A percentile compares a stretch with the other conserved stretches of the same genome.
Evolutionary conservation across 2,888 invertebrate genomes (phyloP).

Genomic region (Fragum fragum): DNA sequence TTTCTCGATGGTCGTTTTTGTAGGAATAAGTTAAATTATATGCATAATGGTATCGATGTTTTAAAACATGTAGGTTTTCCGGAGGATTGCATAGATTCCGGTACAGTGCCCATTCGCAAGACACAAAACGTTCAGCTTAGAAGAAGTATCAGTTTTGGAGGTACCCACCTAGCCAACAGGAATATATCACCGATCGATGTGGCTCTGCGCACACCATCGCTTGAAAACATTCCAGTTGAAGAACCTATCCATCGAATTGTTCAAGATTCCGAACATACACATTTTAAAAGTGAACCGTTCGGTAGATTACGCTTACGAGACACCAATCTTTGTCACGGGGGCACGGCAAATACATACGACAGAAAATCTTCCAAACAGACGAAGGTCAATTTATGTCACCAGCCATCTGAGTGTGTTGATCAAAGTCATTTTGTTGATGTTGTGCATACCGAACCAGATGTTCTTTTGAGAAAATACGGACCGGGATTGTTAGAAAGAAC

Average conservation of each 20-base stretch:
- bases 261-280: not conserved
- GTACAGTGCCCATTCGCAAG: not conserved
- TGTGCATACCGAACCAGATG: not conserved
- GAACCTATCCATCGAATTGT: not conserved
- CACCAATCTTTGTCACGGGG: not conserved
- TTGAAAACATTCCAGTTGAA: not conserved
- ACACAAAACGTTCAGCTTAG: not conserved
- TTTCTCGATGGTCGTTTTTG: too few species aligned
- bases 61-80: conserved; percentile 6
- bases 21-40: too few species aligned
- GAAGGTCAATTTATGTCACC: not conserved
- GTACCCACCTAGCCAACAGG: not conserved
- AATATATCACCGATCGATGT: not conserved
- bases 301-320: not conserved
- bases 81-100: conserved; percentile 9
- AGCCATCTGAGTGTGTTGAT: conserved; percentile 29
- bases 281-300: not conserved
- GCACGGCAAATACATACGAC: not conserved
- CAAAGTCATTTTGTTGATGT: not conserved
- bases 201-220: not conserved
- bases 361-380: not conserved
- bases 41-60: too few species aligned
- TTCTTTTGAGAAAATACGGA: not conserved
- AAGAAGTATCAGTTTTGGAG: conserved; percentile 21
- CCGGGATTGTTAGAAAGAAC: not conserved